A percentile compares a stretch with the other conserved stretches of the same genome.
These are phyloP conservation scores for Clavelina lepadiformis DNA, from an alignment of 23 tunicate genomes.

Conservation along the genomic window DNA sequence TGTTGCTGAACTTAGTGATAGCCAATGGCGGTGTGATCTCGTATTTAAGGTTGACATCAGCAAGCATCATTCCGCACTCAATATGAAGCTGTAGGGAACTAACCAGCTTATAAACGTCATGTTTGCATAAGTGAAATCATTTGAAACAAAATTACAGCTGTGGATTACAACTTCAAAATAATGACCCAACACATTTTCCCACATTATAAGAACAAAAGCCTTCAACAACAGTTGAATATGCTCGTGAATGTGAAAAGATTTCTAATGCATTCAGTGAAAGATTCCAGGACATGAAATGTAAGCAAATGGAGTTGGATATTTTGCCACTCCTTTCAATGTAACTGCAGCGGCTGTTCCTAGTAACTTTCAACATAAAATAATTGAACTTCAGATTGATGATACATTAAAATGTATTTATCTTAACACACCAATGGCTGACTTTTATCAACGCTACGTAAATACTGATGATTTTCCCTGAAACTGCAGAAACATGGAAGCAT, in stretches of 20 bases:
- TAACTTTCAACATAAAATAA: slow-evolving; percentile 3
- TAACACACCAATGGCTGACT: slow-evolving; percentile 4
- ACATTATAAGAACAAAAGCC: slow-evolving; percentile 37
- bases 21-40: slow-evolving; percentile 51
- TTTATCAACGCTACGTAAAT: slow-evolving; percentile 16
- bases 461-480: slow-evolving; percentile 5
- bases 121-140: slow-evolving; percentile 52
- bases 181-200: slow-evolving; percentile 30
- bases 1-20: slow-evolving; percentile 49
- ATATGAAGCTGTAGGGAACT: slow-evolving; percentile 44
- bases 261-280: slow-evolving; percentile 24
- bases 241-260: slow-evolving; percentile 29
- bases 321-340: slow-evolving; percentile 29
- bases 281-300: slow-evolving; percentile 27
- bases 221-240: slow-evolving; percentile 34
- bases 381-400: too few species aligned
- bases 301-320: slow-evolving; percentile 36
- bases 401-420: too few species aligned
- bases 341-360: slow-evolving; percentile 13
- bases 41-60: slow-evolving; percentile 60
- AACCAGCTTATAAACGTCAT: slow-evolving; percentile 49
- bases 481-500: slow-evolving; percentile 12
- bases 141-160: slow-evolving; percentile 40
- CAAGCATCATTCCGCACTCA: slow-evolving; percentile 37
- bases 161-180: slow-evolving; percentile 39